Percentiles rank a stretch among this genome's conserved stretches.
Evolutionary conservation across 2,888 invertebrate genomes (phyloP).

Genomic region (Dichetophora obliterata): DNA sequence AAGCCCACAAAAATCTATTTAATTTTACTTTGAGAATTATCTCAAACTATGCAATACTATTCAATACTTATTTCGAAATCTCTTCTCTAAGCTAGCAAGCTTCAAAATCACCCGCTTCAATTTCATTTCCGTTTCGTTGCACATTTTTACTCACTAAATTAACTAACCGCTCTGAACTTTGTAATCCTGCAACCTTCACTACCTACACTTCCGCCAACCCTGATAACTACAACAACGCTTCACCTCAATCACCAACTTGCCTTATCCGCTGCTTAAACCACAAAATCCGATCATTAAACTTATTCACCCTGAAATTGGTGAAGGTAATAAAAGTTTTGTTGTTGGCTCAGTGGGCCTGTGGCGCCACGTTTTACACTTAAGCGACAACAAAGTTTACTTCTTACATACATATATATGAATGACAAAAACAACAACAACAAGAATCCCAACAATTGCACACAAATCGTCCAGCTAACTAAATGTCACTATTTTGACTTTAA

Average conservation of each 20-base stretch:
- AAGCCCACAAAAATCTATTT: no score
- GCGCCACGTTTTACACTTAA: slow-evolving; percentile 15
- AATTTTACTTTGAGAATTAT: no score
- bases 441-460: background rate
- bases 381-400: slow-evolving; percentile 25
- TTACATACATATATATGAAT: background rate
- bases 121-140: slow-evolving; percentile 3
- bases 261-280: background rate
- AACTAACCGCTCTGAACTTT: background rate
- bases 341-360: background rate
- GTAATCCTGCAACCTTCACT: background rate
- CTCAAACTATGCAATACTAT: no score
- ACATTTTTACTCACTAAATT: background rate
- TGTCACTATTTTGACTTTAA: slow-evolving; percentile 27
- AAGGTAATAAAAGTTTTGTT: slow-evolving; percentile 35
- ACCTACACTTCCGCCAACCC: background rate
- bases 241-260: background rate
- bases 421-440: slow-evolving; percentile 1
- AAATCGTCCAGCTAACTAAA: slow-evolving; percentile 30
- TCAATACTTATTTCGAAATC: no score
- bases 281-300: slow-evolving; percentile 38
- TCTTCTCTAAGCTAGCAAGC: no score
- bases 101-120: background rate
- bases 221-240: background rate
- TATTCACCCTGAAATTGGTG: slow-evolving; percentile 32